Conservation (phyloP, 2,888 invertebrate species). For the Oligia strigilis region DNA sequence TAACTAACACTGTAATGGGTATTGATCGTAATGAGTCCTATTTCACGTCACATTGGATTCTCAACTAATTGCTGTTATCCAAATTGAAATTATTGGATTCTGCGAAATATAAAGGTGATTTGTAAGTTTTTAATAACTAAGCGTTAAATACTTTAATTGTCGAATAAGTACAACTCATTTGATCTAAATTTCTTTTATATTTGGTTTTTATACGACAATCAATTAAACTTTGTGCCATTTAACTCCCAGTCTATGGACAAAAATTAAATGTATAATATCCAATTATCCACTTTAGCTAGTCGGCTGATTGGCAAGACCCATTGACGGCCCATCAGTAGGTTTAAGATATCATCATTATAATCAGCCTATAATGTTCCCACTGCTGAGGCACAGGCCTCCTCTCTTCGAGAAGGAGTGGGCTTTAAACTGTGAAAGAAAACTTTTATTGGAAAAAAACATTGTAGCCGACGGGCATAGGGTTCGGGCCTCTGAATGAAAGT, state of each 20-base stretch:
- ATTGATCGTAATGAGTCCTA: slow-evolving; percentile 64
- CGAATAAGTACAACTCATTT: not conserved
- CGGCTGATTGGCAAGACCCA: not conserved
- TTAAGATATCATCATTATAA: too few species aligned
- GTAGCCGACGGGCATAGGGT: too few species aligned
- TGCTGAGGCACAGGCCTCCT: too few species aligned
- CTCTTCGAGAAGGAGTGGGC: too few species aligned
- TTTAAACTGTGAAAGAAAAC: too few species aligned
- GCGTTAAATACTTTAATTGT: not conserved
- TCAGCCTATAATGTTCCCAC: too few species aligned
- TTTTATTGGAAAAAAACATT: too few species aligned
- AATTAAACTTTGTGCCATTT: not conserved
- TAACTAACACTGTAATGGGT: slow-evolving; percentile 35
- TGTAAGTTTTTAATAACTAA: not conserved
- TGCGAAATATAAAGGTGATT: slow-evolving; percentile 7
- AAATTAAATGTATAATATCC: not conserved
- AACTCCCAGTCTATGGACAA: too few species aligned
- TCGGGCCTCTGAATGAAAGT: too few species aligned
- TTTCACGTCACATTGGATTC: slow-evolving; percentile 54
- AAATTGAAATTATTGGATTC: slow-evolving; percentile 16
- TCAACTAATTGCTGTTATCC: slow-evolving; percentile 32
- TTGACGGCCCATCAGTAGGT: not conserved
- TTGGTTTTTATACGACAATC: not conserved
- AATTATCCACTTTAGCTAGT: not conserved
- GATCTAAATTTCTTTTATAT: not conserved